These are phyloP conservation scores for Saiga tatarica DNA, from an alignment of 2,113 vertebrate genomes.

Conservation along the genomic window DNA sequence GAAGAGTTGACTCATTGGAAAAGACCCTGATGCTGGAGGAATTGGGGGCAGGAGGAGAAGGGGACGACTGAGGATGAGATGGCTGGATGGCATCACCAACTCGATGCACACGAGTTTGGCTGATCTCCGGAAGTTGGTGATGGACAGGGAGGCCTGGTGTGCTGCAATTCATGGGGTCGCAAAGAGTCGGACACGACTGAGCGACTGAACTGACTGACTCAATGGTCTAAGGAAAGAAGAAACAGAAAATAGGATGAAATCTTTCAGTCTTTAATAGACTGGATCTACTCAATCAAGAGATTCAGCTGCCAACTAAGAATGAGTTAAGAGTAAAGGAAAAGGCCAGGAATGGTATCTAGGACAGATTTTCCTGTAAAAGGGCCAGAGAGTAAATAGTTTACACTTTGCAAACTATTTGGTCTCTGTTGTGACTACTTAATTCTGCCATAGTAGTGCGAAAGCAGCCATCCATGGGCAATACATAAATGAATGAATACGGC, in stretches of 20 bases:
- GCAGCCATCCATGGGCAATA: neutral
- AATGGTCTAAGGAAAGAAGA: neutral
- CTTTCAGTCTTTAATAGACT: neutral
- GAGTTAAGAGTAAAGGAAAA: neutral
- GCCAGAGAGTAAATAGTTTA: neutral
- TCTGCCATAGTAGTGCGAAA: neutral
- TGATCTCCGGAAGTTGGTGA: too few species aligned
- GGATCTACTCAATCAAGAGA: neutral
- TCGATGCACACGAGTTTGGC: accelerated
- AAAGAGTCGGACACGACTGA: accelerated
- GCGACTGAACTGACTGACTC: neutral
- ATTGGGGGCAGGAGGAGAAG: too few species aligned
- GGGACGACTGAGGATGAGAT: accelerated
- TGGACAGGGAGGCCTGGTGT: too few species aligned
- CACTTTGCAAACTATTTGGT: neutral
- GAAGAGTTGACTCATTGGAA: too few species aligned
- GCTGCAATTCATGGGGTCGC: accelerated
- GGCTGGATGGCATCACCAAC: too few species aligned
- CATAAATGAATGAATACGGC: neutral
- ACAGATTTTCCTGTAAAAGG: neutral
- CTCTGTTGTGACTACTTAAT: neutral
- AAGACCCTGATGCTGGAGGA: too few species aligned
- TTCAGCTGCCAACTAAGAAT: neutral
- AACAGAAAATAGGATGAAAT: neutral
- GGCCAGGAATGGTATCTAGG: neutral